Evolutionary conservation across 2,797 vertebrate genomes (phyloP).

Genomic region (Clarias fuscus): DNA sequence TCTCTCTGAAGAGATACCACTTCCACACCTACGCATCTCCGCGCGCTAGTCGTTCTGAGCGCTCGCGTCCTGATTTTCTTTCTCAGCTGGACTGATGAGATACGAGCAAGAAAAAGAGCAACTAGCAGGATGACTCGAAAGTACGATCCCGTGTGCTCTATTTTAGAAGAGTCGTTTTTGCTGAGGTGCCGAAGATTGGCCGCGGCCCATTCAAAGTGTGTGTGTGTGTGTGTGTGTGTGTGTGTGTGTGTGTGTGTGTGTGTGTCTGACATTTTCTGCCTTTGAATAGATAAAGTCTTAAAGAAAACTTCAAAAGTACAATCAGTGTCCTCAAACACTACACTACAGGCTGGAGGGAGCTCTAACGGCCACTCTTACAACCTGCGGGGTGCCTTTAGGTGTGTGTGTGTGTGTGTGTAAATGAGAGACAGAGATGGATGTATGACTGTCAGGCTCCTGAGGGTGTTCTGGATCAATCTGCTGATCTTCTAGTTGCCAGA

Average conservation of each 20-base stretch:
- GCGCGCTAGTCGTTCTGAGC: background rate
- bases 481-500: constrained; percentile 38
- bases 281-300: constrained; percentile 19
- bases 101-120: constrained; percentile 26
- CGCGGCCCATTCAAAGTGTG: background rate
- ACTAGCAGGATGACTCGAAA: constrained; percentile 1
- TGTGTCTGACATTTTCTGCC: constrained; percentile 26
- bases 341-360: background rate
- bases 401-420: constrained; percentile 1
- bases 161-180: constrained; percentile 17
- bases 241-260: constrained; percentile 14
- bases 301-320: constrained; percentile 26
- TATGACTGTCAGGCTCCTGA: constrained; percentile 18
- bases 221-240: constrained; percentile 11
- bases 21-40: constrained; percentile 21
- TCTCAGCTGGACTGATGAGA: constrained; percentile 30
- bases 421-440: constrained; percentile 17
- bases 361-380: constrained; percentile 16
- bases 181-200: constrained; percentile 5
- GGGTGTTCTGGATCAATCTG: constrained; percentile 35
- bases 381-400: constrained; percentile 33
- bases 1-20: constrained; percentile 22
- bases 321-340: background rate
- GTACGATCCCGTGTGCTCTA: constrained; percentile 1
- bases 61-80: constrained; percentile 13